phyloP scores from a whole-genome alignment of 2,888 invertebrate species.

The Cecidostiba fungosa region DNA sequence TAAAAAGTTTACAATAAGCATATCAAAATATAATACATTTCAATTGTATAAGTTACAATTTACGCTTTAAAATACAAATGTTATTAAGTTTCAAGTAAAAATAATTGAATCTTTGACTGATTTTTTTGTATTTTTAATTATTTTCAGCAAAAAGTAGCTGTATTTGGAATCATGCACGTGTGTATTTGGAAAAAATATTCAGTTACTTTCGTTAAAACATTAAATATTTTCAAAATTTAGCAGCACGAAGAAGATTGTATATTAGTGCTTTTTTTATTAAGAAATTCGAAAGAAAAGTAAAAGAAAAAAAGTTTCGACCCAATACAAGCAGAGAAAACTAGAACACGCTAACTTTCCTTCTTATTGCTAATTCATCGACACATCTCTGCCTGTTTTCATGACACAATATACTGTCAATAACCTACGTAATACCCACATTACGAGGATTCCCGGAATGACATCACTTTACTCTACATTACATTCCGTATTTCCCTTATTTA shows the following conservation, averaged over 20 bases:
- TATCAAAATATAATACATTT: no score
- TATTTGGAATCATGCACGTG: background rate
- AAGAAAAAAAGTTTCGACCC: background rate
- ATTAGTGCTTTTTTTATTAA: background rate
- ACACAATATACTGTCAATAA: conserved; percentile 28
- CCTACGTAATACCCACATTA: background rate
- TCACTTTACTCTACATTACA: conserved; percentile 21
- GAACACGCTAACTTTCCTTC: background rate
- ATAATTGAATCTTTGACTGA: no score
- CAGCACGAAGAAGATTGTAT: no score
- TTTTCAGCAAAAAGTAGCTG: background rate
- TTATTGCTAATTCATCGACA: background rate
- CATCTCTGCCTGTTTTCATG: background rate
- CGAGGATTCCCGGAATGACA: conserved; percentile 13
- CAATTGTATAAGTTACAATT: no score
- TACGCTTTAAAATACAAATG: no score
- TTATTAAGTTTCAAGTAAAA: no score
- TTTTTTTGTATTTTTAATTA: background rate
- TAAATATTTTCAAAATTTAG: no score
- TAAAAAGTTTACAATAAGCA: no score
- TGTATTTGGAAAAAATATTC: background rate
- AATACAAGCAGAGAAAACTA: background rate
- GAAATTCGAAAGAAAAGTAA: background rate
- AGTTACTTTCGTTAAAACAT: background rate
- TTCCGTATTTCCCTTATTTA: conserved; percentile 44